Evolutionary conservation across 2,113 vertebrate genomes (phyloP).

Genomic region (Eolophus roseicapilla): DNA sequence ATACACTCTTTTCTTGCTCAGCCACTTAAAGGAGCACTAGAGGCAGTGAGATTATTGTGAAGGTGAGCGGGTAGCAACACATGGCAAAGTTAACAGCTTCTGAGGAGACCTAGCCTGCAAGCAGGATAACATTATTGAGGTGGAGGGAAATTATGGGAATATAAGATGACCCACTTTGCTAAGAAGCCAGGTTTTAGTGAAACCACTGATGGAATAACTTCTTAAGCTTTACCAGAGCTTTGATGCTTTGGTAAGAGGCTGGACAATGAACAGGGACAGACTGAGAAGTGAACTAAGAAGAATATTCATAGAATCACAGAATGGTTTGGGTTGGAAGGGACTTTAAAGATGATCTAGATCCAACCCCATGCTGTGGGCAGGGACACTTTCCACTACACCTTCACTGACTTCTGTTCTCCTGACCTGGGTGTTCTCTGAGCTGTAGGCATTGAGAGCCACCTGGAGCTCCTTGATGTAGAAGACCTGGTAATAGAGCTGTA

Average conservation of each 20-base stretch:
- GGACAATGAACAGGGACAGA: not conserved
- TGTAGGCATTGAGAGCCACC: constrained; percentile 54
- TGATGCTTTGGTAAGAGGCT: not conserved
- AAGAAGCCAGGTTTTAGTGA: not conserved
- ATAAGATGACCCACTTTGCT: not conserved
- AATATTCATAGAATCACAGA: not conserved
- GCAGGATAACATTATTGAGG: not conserved
- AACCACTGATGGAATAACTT: not conserved
- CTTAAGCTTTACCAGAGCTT: not conserved
- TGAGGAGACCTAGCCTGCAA: not conserved
- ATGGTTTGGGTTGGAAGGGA: not conserved
- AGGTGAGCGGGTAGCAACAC: fast-evolving
- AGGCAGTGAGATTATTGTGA: not conserved
- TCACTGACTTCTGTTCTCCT: not conserved
- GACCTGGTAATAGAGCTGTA: constrained; percentile 73
- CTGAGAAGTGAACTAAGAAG: not conserved
- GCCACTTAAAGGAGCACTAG: not conserved
- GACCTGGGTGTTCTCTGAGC: constrained; percentile 3
- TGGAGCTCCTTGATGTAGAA: constrained; percentile 72
- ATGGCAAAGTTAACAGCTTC: not conserved
- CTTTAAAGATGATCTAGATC: not conserved
- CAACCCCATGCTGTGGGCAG: not conserved
- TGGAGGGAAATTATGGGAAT: not conserved
- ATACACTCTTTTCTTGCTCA: not conserved
- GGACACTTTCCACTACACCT: not conserved